phyloP scores from a whole-genome alignment of 2,797 vertebrate genomes.

The Sebastes miniatus region DNA sequence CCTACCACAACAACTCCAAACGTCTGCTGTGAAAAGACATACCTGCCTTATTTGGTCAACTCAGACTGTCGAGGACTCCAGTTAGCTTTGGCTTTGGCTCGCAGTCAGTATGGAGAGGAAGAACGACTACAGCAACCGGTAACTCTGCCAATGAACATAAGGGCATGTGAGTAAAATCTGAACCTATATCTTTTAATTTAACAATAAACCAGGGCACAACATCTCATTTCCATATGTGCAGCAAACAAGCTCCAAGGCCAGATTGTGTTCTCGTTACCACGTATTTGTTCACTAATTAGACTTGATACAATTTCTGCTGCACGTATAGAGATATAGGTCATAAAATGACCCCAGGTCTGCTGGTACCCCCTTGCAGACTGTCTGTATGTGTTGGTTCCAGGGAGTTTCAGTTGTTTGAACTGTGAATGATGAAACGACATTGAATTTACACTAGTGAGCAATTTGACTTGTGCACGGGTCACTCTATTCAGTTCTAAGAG shows the following conservation, averaged over 20 bases:
- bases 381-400: neutral
- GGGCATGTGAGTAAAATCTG: neutral
- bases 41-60: no score
- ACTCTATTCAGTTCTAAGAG: neutral
- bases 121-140: neutral
- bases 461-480: neutral
- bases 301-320: neutral
- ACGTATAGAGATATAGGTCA: conserved; percentile 44
- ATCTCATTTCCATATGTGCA: conserved; percentile 15
- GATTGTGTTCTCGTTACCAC: conserved; percentile 1
- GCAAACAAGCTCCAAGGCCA: neutral
- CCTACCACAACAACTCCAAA: neutral
- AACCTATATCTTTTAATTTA: neutral
- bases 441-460: neutral
- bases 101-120: neutral
- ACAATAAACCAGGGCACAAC: neutral
- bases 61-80: rapidly evolving
- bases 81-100: neutral
- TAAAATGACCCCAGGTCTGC: conserved; percentile 30
- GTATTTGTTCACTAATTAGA: conserved; percentile 17
- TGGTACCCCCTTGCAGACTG: neutral
- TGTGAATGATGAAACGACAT: neutral
- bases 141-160: neutral
- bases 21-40: neutral
- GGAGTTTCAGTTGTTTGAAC: neutral